Base-by-base conservation (phyloP, 2,888 invertebrate genomes). In the Cephus runcator region DNA sequence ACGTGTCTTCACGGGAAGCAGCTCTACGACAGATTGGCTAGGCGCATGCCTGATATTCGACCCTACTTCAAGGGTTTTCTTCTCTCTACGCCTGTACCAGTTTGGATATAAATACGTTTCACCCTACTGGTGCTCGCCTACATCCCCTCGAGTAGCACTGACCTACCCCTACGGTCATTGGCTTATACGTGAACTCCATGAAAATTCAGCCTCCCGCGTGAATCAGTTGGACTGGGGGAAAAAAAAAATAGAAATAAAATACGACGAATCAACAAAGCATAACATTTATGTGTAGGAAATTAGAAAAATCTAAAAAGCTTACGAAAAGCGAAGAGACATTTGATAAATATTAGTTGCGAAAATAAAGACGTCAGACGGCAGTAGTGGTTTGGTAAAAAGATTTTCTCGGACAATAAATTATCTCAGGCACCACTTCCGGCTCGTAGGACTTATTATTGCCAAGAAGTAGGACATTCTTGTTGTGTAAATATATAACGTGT, bases 1-100 rank as follows among this genome's bases (percentile, higher is more conserved):
- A 89, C 89, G 89, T 89, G 89, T 83, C 87, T 85, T 84, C 83
- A 84, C 80, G 82, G 85, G 83, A 82, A 84, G 78, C 86, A 87
- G 85, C 85, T 88, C 87, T 85, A 56, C 56, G 56, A 23, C 56
- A 56, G 56, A 15, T 23, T 76, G 82, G 69, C 78, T 12, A 78
- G 73, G 89, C 89, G 89, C 89, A 89, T 89, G 89, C 86, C 81
- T 87, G 82, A 78, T 80, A 79, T 75, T 82, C 78, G 75, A 73
- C 73, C 71, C 73, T 78, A 77, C 40, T 76, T 34, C 71, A 34
- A 33, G 33, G 71, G 31, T 71, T 56, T 56, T 56, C 56, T 56
- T 23, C 56, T 56, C 56, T 71, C 71, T 34, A 76, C 74, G 76
- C 69, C 75, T 74, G 33, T 75, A 71, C 30, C 31, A 71, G 15